Conservation (phyloP, 2,113 vertebrate species). For the Arenaria interpres region DNA sequence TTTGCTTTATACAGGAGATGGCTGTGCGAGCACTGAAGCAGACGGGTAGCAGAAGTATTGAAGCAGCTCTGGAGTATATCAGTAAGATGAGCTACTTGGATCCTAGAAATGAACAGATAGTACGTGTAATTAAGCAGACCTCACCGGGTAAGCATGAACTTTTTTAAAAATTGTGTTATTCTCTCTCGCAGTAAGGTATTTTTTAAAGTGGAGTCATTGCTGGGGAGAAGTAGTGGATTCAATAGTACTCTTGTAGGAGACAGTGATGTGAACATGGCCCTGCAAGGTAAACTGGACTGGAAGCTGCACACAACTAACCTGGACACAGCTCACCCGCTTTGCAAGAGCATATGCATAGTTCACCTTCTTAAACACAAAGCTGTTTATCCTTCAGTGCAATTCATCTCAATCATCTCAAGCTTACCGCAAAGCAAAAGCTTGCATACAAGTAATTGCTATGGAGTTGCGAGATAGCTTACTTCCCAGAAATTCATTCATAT, state of each 20-base stretch:
- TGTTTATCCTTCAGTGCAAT: neutral
- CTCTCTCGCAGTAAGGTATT: neutral
- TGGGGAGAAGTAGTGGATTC: neutral
- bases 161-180: neutral
- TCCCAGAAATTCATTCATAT: neutral
- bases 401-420: neutral
- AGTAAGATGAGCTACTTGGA: slow-evolving; percentile 99
- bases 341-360: neutral
- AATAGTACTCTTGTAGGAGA: neutral
- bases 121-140: slow-evolving; percentile 96
- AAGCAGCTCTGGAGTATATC: slow-evolving; percentile 95
- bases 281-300: neutral
- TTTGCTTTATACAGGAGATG: slow-evolving; percentile 86
- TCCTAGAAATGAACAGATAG: slow-evolving; percentile 94
- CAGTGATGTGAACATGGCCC: neutral
- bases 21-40: slow-evolving; percentile 94
- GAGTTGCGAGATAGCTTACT: neutral
- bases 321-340: neutral
- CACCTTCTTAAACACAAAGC: neutral
- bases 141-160: slow-evolving; percentile 84
- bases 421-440: neutral
- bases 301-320: neutral
- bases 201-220: neutral
- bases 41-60: slow-evolving; percentile 94
- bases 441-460: neutral